Evolutionary conservation across 2,888 invertebrate species (phyloP), one percentile per base, ranked within the genome.

Genomic region (Scaptomyza cyrtandrae): DNA sequence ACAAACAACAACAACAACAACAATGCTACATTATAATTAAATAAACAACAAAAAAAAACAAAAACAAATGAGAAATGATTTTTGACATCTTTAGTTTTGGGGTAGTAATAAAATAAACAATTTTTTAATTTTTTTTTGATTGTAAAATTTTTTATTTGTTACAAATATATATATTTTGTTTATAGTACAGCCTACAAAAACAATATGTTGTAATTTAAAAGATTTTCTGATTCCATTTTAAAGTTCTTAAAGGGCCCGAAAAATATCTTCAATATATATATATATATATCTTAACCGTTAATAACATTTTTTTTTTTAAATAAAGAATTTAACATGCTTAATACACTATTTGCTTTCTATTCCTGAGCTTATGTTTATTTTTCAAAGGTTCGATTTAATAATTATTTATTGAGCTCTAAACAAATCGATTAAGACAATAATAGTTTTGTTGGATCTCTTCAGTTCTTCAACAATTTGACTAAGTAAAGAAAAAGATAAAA

Each of bases 1-100:
- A 63, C 57, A 35, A 64, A 60, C 54, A 71, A 72, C 54, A 72
- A 60, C 54, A 71, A 72, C 54, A 72, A 70, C 44, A 56, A 72
- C 67, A 73, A 74, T 75, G 78, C 80, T 78, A 78, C 58, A 77
- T 72, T 68, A 80, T 69, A 76, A 80, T 69, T 77, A 78, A 78
- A 80, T 76, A 78, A 78, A 78, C 64, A 65, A 68, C 39, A 73
- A 64, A 11, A 71, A 61, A 37, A 64, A 75, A 64, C n/a, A n/a
- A n/a, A n/a, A n/a, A n/a, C n/a, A 62, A 56, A 16, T 33, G 16
- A 10, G 2, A 10, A 14, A 14, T 13, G 4, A 45, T 24, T 13
- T 6, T 10, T 6, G 44, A 19, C 7, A 0, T 14, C 1, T 16
- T 41, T 1, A 9, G 6, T 14, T 37, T 14, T 14, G 39, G 37